A percentile compares a stretch with the other conserved stretches of the same genome.
These are phyloP conservation scores for Eufriesea mexicana DNA, from an alignment of 1,140 invertebrate species.

Conservation along the genomic window DNA sequence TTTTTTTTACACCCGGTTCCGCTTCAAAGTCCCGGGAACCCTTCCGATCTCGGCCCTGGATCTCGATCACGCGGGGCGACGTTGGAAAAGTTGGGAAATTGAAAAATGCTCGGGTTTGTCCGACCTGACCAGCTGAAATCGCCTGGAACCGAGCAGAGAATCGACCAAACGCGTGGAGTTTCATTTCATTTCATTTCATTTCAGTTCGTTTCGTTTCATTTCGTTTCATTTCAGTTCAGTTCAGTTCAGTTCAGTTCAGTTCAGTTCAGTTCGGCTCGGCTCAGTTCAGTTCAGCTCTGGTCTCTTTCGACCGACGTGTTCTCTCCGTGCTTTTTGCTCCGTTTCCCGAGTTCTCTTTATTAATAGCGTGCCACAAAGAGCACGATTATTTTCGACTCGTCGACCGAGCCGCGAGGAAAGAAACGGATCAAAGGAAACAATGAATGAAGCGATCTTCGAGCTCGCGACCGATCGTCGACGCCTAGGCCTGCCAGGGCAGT, in stretches of 20 bases:
- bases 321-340: background rate
- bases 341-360: background rate
- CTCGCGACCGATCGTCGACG: background rate
- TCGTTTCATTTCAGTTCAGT: no score
- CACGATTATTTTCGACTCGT: conserved; percentile 22
- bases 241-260: no score
- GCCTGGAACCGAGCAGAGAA: background rate
- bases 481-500: background rate
- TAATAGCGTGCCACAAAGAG: background rate
- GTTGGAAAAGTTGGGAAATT: background rate
- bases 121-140: background rate
- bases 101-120: background rate
- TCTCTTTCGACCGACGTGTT: background rate
- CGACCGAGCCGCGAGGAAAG: background rate
- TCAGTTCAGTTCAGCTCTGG: no score
- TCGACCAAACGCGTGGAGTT: no score
- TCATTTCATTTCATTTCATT: no score
- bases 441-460: conserved; percentile 7
- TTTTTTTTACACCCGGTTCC: background rate
- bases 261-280: no score
- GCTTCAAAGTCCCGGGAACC: background rate
- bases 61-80: background rate
- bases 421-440: conserved; percentile 1
- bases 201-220: no score
- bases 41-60: background rate